phyloP scores from a whole-genome alignment of 2,888 invertebrate species.

The Drosophila fungiperda region DNA sequence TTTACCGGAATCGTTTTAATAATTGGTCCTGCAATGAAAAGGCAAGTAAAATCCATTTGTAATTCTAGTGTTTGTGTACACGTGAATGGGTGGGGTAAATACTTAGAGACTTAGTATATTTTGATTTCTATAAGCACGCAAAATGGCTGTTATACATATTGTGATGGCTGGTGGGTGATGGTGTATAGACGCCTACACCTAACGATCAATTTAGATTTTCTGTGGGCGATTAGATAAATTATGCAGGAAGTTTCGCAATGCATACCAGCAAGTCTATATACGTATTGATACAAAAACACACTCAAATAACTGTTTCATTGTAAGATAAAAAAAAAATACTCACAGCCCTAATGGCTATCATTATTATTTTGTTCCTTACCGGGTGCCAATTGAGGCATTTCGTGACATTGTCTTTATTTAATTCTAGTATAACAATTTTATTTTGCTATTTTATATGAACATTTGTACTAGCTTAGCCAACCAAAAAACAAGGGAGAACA shows the following conservation, averaged over 20 bases:
- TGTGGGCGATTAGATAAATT: constrained; percentile 83
- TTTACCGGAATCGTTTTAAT: constrained; percentile 35
- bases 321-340: constrained; percentile 60
- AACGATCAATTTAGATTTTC: constrained; percentile 83
- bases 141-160: constrained; percentile 57
- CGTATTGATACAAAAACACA: constrained; percentile 16
- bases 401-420: background rate
- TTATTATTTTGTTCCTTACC: constrained; percentile 8
- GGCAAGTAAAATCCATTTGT: constrained; percentile 24
- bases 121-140: constrained; percentile 48
- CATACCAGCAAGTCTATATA: constrained; percentile 13
- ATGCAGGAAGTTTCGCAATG: constrained; percentile 61
- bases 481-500: background rate
- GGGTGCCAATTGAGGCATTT: background rate
- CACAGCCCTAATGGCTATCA: constrained; percentile 24
- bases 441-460: background rate
- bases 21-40: constrained; percentile 66
- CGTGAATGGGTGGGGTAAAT: background rate
- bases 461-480: background rate
- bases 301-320: constrained; percentile 8
- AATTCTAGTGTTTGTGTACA: constrained; percentile 18
- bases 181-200: constrained; percentile 51
- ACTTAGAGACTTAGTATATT: background rate
- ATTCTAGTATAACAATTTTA: background rate
- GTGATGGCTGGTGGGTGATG: constrained; percentile 26